Evolutionary conservation across 2,888 invertebrate species (phyloP), one percentile per base, ranked within the genome.

Genomic region (Cosmia pyralina): DNA sequence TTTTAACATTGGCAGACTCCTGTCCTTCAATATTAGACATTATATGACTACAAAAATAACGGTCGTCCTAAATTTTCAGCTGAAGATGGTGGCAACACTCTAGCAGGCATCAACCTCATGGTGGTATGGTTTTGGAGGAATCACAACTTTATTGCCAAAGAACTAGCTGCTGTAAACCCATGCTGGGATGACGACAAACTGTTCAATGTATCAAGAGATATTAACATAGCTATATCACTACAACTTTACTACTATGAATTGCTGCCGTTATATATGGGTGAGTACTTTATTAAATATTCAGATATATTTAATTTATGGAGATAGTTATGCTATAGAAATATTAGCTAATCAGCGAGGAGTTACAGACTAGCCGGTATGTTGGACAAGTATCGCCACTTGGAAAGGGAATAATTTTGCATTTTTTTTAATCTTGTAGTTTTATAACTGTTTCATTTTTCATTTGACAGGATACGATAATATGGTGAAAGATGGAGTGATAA

Each of bases 151-250:
- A 88, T 93, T 7, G 92, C 93, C 0, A 72, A 77, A 0, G 69
- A 86, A 6, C 75, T 93, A 34, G 84, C 87, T 0, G 53, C 81
- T 11, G 78, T 92, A 3, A 93, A 93, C 69, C 91, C 91, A 0
- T 92, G 92, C 66, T 93, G 93, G 93, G 75, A 85, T 50, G 93
- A 93, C n/a, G 88, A 92, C 11, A 84, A 76, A 44, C 80, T 92
- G 0, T 93, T 93, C 69, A 72, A 87, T 19, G 88, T 89, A 0
- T 89, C 93, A 0, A 88, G 91, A 50, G 90, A 93, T 15, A 91
- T 93, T 4, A 92, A 90, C 67, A 93, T 93, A 28, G 93, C 93
- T 38, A 72, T 86, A 0, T 81, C 81, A 0, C 34, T 86, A 19
- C 91, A 92, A 65, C 89, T 92, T 0, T 87, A 85, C 50, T 91